Evolutionary conservation across 2,113 vertebrate genomes (phyloP).

Genomic region (Oryzias curvinotus): DNA sequence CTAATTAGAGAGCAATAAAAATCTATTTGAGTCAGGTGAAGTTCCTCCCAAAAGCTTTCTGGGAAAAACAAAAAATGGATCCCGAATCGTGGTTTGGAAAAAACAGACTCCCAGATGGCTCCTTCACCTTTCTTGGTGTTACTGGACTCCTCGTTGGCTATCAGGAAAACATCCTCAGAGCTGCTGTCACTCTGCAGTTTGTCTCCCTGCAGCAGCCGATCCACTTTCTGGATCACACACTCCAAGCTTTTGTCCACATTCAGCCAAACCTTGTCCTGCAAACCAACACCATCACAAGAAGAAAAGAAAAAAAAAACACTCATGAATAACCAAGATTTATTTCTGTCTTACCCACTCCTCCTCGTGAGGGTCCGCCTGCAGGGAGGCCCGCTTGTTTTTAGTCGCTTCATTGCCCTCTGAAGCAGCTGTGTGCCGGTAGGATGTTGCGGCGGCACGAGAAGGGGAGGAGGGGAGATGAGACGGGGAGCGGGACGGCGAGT

Average conservation of each 20-base stretch:
- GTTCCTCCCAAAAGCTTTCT: background rate
- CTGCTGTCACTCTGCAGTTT: constrained; percentile 87
- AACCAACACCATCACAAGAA: background rate
- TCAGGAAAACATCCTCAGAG: constrained; percentile 87
- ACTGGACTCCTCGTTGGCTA: constrained; percentile 66
- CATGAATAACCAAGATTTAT: background rate
- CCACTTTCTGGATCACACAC: constrained; percentile 93
- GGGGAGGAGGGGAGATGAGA: constrained; percentile 83
- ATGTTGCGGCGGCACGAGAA: constrained; percentile 80
- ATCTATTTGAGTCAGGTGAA: no score
- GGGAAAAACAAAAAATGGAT: no score
- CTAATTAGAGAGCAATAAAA: background rate
- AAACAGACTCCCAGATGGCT: background rate
- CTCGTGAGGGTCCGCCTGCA: constrained; percentile 89
- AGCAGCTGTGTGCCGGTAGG: constrained; percentile 82
- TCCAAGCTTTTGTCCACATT: constrained; percentile 98
- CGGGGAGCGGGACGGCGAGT: constrained; percentile 65
- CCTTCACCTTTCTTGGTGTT: constrained; percentile 88
- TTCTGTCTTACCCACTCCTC: constrained; percentile 91
- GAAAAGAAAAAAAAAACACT: background rate
- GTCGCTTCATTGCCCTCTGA: constrained; percentile 83
- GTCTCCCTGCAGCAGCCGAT: constrained; percentile 90
- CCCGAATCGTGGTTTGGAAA: no score
- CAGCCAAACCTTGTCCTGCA: constrained; percentile 94
- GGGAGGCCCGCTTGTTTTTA: constrained; percentile 86